Evolutionary conservation across 2,797 vertebrate species (phyloP).

Genomic region (Heliangelus exortis): DNA sequence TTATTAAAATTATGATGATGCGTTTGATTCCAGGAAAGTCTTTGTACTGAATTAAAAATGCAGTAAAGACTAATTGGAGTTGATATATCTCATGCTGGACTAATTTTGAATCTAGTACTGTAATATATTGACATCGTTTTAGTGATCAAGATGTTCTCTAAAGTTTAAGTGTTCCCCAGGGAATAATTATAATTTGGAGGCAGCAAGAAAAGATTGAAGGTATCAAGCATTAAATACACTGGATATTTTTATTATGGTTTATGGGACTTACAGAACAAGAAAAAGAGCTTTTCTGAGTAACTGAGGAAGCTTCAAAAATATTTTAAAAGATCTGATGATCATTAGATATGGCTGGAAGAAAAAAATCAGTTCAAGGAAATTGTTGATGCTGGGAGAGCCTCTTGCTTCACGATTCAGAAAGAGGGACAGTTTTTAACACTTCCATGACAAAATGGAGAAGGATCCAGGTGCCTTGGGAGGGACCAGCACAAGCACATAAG

Average conservation of each 20-base stretch:
- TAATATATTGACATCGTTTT: not conserved
- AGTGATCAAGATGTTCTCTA: constrained; percentile 38
- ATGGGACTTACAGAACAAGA: not conserved
- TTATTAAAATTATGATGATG: not conserved
- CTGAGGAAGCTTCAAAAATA: not conserved
- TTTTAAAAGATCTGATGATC: not conserved
- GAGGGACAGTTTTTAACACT: not conserved
- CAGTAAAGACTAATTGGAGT: not conserved
- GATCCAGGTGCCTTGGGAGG: not conserved
- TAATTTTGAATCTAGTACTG: constrained; percentile 5
- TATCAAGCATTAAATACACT: not conserved
- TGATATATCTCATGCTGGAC: constrained; percentile 6
- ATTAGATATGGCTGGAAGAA: not conserved
- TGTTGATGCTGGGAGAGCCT: not conserved
- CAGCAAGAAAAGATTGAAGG: not conserved
- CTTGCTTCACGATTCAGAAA: not conserved
- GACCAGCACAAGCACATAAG: not conserved
- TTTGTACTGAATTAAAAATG: constrained; percentile 33
- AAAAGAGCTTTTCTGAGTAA: not conserved
- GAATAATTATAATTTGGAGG: not conserved
- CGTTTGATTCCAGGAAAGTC: not conserved
- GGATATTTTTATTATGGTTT: not conserved
- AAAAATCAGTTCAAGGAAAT: not conserved
- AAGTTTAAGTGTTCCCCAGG: not conserved
- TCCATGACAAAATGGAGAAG: not conserved